Percentiles rank a stretch among this genome's conserved stretches.
Evolutionary conservation across 2,113 vertebrate species (phyloP).

Genomic region (Halcyon malimbica): DNA sequence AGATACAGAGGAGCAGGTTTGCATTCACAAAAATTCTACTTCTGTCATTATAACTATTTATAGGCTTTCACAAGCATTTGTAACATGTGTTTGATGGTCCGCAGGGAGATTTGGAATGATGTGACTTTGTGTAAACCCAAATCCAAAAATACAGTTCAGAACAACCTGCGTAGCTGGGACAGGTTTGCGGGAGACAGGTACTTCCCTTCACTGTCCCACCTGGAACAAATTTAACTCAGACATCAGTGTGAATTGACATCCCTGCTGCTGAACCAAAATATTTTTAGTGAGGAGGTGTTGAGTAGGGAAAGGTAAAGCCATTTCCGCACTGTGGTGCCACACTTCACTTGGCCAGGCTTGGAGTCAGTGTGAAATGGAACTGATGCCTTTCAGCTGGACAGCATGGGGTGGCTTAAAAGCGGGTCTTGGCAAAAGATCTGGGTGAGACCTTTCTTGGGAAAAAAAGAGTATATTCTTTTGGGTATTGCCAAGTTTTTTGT

Average conservation of each 20-base stretch:
- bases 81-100: not conserved
- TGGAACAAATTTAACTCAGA: not conserved
- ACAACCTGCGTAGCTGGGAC: not conserved
- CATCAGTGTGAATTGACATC: not conserved
- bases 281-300: not conserved
- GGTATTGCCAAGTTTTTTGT: not conserved
- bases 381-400: not conserved
- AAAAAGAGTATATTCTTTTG: not conserved
- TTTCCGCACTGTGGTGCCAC: not conserved
- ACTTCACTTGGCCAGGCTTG: not conserved
- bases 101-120: not conserved
- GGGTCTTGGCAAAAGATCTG: not conserved
- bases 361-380: not conserved
- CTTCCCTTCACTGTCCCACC: not conserved
- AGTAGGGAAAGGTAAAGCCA: not conserved
- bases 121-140: not conserved
- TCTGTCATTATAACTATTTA: not conserved
- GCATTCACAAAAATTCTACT: not conserved
- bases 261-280: not conserved
- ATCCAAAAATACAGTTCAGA: not conserved
- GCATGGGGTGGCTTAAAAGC: not conserved
- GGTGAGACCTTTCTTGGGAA: not conserved
- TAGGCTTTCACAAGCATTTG: not conserved
- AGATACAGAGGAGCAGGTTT: not conserved
- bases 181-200: not conserved